Evolutionary conservation across 2,797 vertebrate genomes (phyloP).

Genomic region (Mormyrops boulengeri): DNA sequence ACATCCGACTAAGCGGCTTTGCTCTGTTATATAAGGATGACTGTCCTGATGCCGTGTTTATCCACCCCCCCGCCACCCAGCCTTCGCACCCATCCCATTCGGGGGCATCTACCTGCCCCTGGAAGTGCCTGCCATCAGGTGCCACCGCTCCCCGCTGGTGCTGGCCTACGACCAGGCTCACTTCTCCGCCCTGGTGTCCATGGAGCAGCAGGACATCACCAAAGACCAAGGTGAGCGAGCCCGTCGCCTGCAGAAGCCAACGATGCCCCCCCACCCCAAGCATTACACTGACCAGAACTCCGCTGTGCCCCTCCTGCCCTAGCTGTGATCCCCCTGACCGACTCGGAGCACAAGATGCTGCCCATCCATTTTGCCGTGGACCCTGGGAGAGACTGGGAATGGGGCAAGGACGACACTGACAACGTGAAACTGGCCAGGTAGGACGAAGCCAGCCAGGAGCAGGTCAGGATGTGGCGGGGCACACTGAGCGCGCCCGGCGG

Average conservation of each 20-base stretch:
- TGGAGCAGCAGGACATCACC: conserved; percentile 84
- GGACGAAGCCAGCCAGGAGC: neutral
- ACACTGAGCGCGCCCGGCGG: neutral
- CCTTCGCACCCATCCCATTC: conserved; percentile 94
- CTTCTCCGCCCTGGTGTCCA: conserved; percentile 94
- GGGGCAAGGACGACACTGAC: conserved; percentile 85
- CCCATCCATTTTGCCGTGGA: conserved; percentile 94
- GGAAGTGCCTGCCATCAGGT: conserved; percentile 83
- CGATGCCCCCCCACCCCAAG: neutral
- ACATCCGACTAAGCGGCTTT: neutral
- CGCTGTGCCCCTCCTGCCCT: neutral
- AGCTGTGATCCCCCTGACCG: conserved; percentile 93
- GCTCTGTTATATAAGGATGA: neutral
- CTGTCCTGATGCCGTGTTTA: neutral
- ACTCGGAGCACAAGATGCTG: conserved; percentile 91
- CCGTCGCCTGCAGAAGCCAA: neutral
- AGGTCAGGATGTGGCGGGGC: neutral
- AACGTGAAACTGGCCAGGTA: conserved; percentile 88
- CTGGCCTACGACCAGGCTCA: conserved; percentile 95
- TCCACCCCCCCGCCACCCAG: conserved; percentile 44
- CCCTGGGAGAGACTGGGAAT: conserved; percentile 90
- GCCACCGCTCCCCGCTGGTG: conserved; percentile 86
- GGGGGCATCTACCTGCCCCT: conserved; percentile 92
- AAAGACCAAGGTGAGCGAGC: conserved; percentile 81
- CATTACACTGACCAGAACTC: neutral